Evolutionary conservation across 2,888 invertebrate genomes (phyloP).

Genomic region (Phania funesta): DNA sequence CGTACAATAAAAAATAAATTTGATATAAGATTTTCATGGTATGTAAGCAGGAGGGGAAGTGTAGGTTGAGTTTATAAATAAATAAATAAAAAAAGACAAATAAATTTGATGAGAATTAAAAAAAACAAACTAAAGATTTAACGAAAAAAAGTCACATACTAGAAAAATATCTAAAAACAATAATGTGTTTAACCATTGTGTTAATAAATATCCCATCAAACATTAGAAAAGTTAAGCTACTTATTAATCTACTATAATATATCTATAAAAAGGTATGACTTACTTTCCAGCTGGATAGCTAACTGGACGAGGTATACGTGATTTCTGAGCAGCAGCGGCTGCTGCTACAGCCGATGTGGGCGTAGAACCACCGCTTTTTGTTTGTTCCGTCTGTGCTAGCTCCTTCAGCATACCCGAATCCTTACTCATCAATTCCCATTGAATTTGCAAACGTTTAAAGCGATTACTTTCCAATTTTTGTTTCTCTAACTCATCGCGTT

Average conservation of each 20-base stretch:
- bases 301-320: slow-evolving; percentile 80
- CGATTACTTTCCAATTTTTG: slow-evolving; percentile 80
- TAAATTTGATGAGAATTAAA: slow-evolving; percentile 41
- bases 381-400: slow-evolving; percentile 77
- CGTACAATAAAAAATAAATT: slow-evolving; percentile 15
- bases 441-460: slow-evolving; percentile 80
- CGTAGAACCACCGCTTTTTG: slow-evolving; percentile 80
- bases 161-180: not conserved
- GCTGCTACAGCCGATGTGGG: slow-evolving; percentile 76
- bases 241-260: no score
- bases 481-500: slow-evolving; percentile 75
- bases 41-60: slow-evolving; percentile 24
- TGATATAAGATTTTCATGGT: slow-evolving; percentile 38
- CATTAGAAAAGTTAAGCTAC: no score
- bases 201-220: no score
- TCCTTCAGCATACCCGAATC: slow-evolving; percentile 80
- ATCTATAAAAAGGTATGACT: slow-evolving; percentile 66
- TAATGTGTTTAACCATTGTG: no score
- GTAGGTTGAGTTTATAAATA: slow-evolving; percentile 51
- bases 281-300: slow-evolving; percentile 80
- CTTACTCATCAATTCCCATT: slow-evolving; percentile 80
- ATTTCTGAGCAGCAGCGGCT: slow-evolving; percentile 75
- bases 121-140: slow-evolving; percentile 11
- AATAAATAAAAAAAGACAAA: slow-evolving; percentile 62
- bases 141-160: slow-evolving; percentile 2